Evolutionary conservation across 92 coral and sea anemone species (phyloP).

Genomic region (Micromussa lordhowensis): DNA sequence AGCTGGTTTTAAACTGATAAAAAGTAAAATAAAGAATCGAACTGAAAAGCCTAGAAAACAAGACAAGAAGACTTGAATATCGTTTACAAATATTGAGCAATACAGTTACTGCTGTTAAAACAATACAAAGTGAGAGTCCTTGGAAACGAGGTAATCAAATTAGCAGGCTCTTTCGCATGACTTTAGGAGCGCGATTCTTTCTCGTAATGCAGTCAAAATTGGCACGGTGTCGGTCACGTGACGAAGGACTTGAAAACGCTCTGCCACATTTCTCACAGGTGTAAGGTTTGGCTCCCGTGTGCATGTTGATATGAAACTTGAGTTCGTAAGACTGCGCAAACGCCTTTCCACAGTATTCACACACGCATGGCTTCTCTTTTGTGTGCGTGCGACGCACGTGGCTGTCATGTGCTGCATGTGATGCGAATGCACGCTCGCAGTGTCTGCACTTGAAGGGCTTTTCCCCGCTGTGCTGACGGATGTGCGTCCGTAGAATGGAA

Average conservation of each 20-base stretch:
- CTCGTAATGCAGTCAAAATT: conserved; percentile 91
- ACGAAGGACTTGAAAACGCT: conserved; percentile 95
- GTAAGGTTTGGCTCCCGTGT: conserved; percentile 98
- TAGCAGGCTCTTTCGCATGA: conserved; percentile 69
- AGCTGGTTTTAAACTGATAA: too few relatives aligned
- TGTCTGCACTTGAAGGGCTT: conserved; percentile 98
- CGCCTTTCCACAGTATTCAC: conserved; percentile 97
- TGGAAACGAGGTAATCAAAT: background rate
- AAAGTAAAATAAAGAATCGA: too few relatives aligned
- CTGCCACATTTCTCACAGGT: conserved; percentile 99
- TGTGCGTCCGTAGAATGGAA: conserved; percentile 96
- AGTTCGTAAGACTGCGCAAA: conserved; percentile 98
- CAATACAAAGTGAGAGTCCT: background rate
- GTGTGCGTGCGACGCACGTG: conserved; percentile 99
- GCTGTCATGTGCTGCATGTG: conserved; percentile 99
- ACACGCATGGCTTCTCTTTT: conserved; percentile 97
- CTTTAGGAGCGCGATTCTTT: conserved; percentile 90
- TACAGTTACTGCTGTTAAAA: background rate
- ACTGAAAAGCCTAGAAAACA: too few relatives aligned
- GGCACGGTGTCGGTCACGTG: conserved; percentile 91
- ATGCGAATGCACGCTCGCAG: conserved; percentile 98
- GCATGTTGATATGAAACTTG: conserved; percentile 98
- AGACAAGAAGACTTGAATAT: background rate
- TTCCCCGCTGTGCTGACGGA: conserved; percentile 97
- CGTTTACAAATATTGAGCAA: background rate